These are phyloP conservation scores for Lordiphosa andalusiaca DNA, from an alignment of 2,888 invertebrate species.

Conservation along the genomic window DNA sequence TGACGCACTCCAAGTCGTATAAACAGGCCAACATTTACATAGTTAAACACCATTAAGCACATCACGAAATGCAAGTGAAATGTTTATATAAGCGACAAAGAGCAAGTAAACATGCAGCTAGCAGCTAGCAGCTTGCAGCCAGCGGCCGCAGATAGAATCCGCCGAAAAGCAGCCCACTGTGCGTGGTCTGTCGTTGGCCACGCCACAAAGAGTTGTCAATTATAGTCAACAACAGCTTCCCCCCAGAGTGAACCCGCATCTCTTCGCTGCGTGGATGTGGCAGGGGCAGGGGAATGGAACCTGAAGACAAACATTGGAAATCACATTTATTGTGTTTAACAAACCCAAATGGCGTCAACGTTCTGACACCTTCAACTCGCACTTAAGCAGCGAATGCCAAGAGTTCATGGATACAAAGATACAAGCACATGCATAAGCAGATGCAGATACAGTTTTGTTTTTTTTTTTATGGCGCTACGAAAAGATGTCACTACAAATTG, in stretches of 20 bases:
- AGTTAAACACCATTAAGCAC: slow-evolving; percentile 67
- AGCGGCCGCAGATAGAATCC: slow-evolving; percentile 2
- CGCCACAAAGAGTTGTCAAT: slow-evolving; percentile 62
- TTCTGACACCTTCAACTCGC: slow-evolving; percentile 51
- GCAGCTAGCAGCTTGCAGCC: slow-evolving; percentile 7
- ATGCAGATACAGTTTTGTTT: slow-evolving; percentile 32
- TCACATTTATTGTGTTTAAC: slow-evolving; percentile 75
- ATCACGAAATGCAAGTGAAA: slow-evolving; percentile 58
- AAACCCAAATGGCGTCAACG: slow-evolving; percentile 66
- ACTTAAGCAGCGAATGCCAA: slow-evolving; percentile 8
- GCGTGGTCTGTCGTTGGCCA: slow-evolving; percentile 12
- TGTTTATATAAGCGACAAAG: slow-evolving; percentile 65
- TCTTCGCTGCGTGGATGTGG: slow-evolving; percentile 7
- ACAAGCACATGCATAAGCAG: slow-evolving; percentile 15
- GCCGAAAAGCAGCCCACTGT: slow-evolving; percentile 36
- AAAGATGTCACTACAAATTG: slow-evolving; percentile 73
- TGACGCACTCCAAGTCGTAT: slow-evolving; percentile 43
- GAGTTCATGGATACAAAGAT: slow-evolving; percentile 32
- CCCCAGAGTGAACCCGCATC: slow-evolving; percentile 38
- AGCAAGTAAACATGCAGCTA: slow-evolving; percentile 37
- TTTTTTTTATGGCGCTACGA: slow-evolving; percentile 61
- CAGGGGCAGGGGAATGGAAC: slow-evolving; percentile 13
- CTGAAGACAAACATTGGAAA: slow-evolving; percentile 51
- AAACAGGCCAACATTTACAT: slow-evolving; percentile 68
- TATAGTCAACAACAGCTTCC: slow-evolving; percentile 58